Percentiles rank a stretch among this genome's conserved stretches.
Evolutionary conservation across 2,797 vertebrate species (phyloP).

Genomic region (Chelmon rostratus): DNA sequence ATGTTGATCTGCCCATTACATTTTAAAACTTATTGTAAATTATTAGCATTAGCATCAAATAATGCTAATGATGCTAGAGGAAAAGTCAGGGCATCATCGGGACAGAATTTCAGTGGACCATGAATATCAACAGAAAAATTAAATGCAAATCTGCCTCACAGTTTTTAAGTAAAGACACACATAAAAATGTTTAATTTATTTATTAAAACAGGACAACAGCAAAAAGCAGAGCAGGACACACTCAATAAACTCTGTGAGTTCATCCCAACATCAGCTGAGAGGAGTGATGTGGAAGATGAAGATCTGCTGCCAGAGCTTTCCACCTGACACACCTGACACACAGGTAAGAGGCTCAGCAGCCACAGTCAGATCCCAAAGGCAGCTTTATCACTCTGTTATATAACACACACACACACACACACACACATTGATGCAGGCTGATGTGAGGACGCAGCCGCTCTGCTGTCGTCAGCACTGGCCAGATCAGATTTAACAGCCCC

Average conservation of each 20-base stretch:
- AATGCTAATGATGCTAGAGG: too few species aligned
- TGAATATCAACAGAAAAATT: not conserved
- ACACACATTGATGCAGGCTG: constrained; percentile 43
- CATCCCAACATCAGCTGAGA: constrained; percentile 11
- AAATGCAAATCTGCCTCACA: not conserved
- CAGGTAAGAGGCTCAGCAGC: constrained; percentile 82
- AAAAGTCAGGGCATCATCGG: too few species aligned
- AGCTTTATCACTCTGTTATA: constrained; percentile 85
- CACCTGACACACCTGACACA: constrained; percentile 66
- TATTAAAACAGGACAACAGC: not conserved
- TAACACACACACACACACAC: constrained; percentile 56
- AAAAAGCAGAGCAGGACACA: not conserved
- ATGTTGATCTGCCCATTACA: too few species aligned
- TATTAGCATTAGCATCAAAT: too few species aligned
- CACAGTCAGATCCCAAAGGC: constrained; percentile 86
- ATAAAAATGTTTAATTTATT: not conserved
- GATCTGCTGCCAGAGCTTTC: constrained; percentile 63
- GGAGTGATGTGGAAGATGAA: constrained; percentile 58
- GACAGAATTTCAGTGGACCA: not conserved
- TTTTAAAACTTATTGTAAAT: too few species aligned
- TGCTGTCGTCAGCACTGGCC: constrained; percentile 78
- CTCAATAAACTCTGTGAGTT: not conserved
- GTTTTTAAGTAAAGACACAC: too few species aligned
- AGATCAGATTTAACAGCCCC: constrained; percentile 80
- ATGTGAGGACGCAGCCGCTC: constrained; percentile 60